Percentiles rank a stretch among this genome's conserved stretches.
These are phyloP conservation scores for Grapholita molesta DNA, from an alignment of 1,140 invertebrate genomes.

Conservation along the genomic window DNA sequence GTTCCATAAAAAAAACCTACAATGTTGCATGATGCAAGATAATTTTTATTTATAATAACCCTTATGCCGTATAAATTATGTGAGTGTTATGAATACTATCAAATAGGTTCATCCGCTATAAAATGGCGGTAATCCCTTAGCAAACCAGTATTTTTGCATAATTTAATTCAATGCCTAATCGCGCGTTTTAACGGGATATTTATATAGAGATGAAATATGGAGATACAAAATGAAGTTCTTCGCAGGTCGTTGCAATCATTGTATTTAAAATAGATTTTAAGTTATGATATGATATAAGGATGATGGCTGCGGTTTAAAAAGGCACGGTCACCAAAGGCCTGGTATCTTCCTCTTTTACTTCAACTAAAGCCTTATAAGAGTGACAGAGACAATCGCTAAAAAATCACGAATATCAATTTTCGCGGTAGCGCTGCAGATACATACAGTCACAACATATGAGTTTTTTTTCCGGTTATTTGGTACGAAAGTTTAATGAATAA, in stretches of 20 bases:
- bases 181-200: not conserved
- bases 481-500: no score
- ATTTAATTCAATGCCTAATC: conserved; percentile 29
- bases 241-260: not conserved
- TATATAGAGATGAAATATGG: not conserved
- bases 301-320: no score
- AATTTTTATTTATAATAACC: conserved; percentile 7
- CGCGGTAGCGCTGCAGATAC: no score
- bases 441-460: no score
- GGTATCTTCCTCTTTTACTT: no score
- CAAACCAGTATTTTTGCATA: conserved; percentile 21
- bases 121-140: conserved; percentile 23
- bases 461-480: no score
- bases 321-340: no score
- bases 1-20: not conserved
- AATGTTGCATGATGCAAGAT: not conserved
- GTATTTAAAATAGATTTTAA: no score
- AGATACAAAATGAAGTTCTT: not conserved
- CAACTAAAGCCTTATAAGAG: no score
- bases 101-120: conserved; percentile 24
- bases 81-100: conserved; percentile 10
- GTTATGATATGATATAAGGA: no score
- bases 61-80: not conserved
- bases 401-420: no score
- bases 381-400: no score